phyloP scores from a whole-genome alignment of 2,888 invertebrate genomes.

The Oscheius sp. region DNA sequence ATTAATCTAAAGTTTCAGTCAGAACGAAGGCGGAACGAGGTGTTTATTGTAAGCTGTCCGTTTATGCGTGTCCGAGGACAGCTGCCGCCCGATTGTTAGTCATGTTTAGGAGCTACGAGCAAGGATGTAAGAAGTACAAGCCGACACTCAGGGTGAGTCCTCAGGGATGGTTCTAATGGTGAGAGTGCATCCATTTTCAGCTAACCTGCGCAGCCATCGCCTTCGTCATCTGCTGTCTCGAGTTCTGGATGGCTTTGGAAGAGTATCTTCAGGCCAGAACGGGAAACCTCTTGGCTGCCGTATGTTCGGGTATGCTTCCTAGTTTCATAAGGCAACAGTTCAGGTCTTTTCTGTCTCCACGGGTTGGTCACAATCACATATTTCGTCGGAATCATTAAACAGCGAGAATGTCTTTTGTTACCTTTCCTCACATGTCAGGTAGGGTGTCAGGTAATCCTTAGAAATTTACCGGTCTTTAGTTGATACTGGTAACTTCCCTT shows the following conservation, averaged over 20 bases:
- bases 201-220: constrained; percentile 25
- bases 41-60: constrained; percentile 25
- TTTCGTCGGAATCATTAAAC: constrained; percentile 44
- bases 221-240: constrained; percentile 12
- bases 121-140: constrained; percentile 44
- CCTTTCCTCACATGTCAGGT: constrained; percentile 54
- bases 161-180: not conserved
- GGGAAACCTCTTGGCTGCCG: constrained; percentile 29
- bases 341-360: constrained; percentile 48
- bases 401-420: constrained; percentile 50
- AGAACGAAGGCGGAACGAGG: not conserved
- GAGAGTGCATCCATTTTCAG: constrained; percentile 16
- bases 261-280: constrained; percentile 26
- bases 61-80: not conserved
- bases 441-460: not conserved
- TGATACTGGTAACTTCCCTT: constrained; percentile 46
- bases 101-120: constrained; percentile 48
- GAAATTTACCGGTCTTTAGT: constrained; percentile 16
- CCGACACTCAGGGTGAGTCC: constrained; percentile 53
- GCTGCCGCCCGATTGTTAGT: not conserved
- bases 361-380: constrained; percentile 47
- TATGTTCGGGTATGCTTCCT: constrained; percentile 24
- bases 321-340: not conserved
- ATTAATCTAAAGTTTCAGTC: not conserved
- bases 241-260: constrained; percentile 14